These are phyloP conservation scores for Mellivora capensis DNA, from an alignment of 2,113 vertebrate species.

Conservation along the genomic window DNA sequence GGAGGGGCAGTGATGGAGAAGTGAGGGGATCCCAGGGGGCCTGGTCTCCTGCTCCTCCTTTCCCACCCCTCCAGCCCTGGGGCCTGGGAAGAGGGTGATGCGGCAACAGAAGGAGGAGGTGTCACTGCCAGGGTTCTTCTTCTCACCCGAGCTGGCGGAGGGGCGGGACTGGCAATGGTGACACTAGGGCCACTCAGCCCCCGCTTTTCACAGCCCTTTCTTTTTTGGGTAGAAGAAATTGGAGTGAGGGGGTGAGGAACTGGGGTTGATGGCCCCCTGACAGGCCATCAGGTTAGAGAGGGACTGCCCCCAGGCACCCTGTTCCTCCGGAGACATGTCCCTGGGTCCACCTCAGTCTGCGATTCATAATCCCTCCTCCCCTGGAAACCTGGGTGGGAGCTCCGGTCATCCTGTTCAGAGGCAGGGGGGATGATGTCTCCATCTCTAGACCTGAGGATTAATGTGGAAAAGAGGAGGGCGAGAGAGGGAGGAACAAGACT, in stretches of 20 bases:
- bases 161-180: conserved; percentile 61
- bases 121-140: conserved; percentile 54
- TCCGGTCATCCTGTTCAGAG: not conserved
- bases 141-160: conserved; percentile 75
- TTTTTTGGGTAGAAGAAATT: conserved; percentile 71
- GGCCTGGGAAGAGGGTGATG: conserved; percentile 45
- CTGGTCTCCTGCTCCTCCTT: not conserved
- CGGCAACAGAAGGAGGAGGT: conserved; percentile 63
- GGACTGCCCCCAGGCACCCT: not conserved
- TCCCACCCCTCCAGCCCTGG: conserved; percentile 17
- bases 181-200: conserved; percentile 68
- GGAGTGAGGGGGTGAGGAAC: conserved; percentile 23
- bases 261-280: not conserved
- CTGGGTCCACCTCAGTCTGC: not conserved
- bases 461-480: not conserved
- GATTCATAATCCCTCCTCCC: not conserved
- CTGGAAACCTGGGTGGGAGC: not conserved
- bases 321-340: not conserved
- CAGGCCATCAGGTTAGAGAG: not conserved
- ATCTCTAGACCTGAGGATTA: not conserved
- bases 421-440: not conserved
- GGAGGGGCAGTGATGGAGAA: not conserved
- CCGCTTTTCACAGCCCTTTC: conserved; percentile 74
- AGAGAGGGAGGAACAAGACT: not conserved
- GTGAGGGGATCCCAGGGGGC: conserved; percentile 42